These are phyloP conservation scores for Bombus cullumanus DNA, from an alignment of 1,140 invertebrate genomes.

Conservation along the genomic window DNA sequence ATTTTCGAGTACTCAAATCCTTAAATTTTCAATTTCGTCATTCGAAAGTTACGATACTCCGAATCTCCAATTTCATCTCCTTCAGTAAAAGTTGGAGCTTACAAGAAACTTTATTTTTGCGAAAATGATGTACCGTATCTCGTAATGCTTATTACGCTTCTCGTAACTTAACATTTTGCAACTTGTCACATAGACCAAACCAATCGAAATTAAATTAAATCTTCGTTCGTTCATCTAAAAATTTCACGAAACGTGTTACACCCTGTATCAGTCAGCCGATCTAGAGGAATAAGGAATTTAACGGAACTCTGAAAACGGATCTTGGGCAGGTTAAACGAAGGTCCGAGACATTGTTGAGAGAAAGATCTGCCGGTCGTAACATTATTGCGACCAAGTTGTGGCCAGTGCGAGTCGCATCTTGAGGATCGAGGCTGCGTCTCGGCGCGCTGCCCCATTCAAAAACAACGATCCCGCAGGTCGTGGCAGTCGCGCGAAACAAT, in stretches of 20 bases:
- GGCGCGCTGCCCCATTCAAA: conserved; percentile 50
- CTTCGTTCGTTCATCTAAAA: background rate
- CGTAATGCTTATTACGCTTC: too few relatives aligned
- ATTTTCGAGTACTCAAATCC: too few relatives aligned
- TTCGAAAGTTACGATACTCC: too few relatives aligned
- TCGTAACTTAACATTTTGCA: background rate
- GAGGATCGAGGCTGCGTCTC: conserved; percentile 6
- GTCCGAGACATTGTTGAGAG: background rate
- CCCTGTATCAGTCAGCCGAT: background rate
- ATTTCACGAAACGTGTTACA: background rate
- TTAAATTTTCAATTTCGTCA: too few relatives aligned
- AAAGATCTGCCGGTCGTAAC: background rate
- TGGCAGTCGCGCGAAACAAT: conserved; percentile 77
- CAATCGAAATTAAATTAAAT: background rate
- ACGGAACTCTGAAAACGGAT: background rate
- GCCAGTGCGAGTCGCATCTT: conserved; percentile 4
- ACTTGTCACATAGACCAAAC: background rate
- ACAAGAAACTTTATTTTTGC: too few relatives aligned
- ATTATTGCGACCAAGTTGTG: conserved; percentile 10
- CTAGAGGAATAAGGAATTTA: background rate
- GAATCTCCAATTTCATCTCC: too few relatives aligned
- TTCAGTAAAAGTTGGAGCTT: too few relatives aligned
- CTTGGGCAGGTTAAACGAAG: background rate
- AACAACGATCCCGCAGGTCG: conserved; percentile 53
- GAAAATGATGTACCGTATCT: too few relatives aligned